Evolutionary conservation across 2,113 vertebrate genomes (phyloP).

Genomic region (Poeciliopsis turrubarensis): DNA sequence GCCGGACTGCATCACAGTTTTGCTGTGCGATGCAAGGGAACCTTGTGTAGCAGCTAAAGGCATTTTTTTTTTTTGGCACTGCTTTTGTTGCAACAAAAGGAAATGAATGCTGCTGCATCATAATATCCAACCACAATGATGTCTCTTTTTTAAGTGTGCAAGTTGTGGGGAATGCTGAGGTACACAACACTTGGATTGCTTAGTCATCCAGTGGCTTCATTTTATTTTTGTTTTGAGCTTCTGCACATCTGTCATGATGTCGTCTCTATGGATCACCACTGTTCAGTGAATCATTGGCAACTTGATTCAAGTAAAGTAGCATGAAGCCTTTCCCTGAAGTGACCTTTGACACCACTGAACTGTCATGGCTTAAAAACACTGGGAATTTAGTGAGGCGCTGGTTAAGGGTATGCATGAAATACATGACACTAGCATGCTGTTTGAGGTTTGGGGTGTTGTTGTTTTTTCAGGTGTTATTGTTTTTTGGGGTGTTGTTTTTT

Average conservation of each 20-base stretch:
- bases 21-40: slow-evolving; percentile 5
- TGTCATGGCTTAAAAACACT: slow-evolving; percentile 13
- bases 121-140: neutral
- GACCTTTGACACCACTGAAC: neutral
- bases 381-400: slow-evolving; percentile 3
- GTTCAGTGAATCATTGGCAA: slow-evolving; percentile 11
- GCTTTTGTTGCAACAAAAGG: slow-evolving; percentile 12
- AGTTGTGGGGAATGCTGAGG: neutral
- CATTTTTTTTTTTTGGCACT: slow-evolving; percentile 3
- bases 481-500: slow-evolving; percentile 18
- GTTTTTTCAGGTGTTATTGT: too few species aligned
- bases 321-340: slow-evolving; percentile 10
- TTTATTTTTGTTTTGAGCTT: slow-evolving; percentile 9
- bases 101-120: slow-evolving; percentile 3
- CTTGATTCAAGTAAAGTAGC: slow-evolving; percentile 52
- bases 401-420: slow-evolving; percentile 29
- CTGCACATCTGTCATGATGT: slow-evolving; percentile 19
- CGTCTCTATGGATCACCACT: slow-evolving; percentile 19
- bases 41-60: neutral
- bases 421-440: slow-evolving; percentile 46
- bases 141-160: slow-evolving; percentile 7
- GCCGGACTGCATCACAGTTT: slow-evolving; percentile 10
- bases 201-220: slow-evolving; percentile 28
- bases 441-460: slow-evolving; percentile 2
- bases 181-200: slow-evolving; percentile 16